Evolutionary conservation across 2,888 invertebrate genomes (phyloP).

Genomic region (Drosophila sordidula): DNA sequence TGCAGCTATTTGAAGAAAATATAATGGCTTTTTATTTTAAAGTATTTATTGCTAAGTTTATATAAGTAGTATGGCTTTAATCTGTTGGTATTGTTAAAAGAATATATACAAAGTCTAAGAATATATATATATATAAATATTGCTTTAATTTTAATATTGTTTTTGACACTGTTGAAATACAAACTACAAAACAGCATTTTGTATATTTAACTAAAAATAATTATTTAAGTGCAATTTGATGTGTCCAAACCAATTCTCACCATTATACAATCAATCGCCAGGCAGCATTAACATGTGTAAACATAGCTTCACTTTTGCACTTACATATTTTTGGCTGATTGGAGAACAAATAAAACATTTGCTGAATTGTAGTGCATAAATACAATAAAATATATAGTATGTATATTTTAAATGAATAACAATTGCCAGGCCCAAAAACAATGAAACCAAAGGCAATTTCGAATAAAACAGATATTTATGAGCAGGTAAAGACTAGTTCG

Average conservation of each 20-base stretch:
- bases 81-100: too few species aligned
- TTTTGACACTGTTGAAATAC: too few species aligned
- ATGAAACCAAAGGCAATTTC: slow-evolving; percentile 4
- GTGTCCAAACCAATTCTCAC: not conserved
- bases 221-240: too few species aligned
- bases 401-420: slow-evolving; percentile 13
- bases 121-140: too few species aligned
- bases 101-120: too few species aligned
- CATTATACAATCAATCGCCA: not conserved
- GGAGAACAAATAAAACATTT: not conserved
- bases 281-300: not conserved
- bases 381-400: not conserved
- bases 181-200: not conserved
- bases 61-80: too few species aligned
- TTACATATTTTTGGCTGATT: slow-evolving; percentile 10
- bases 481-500: slow-evolving; percentile 5
- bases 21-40: too few species aligned
- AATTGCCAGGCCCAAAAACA: slow-evolving; percentile 6
- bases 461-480: slow-evolving; percentile 6
- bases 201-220: too few species aligned
- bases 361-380: not conserved
- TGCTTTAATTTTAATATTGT: too few species aligned
- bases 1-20: too few species aligned
- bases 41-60: too few species aligned
- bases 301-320: not conserved